Base-by-base conservation (phyloP, 2,113 vertebrate species). In the Leucosticte australis region DNA sequence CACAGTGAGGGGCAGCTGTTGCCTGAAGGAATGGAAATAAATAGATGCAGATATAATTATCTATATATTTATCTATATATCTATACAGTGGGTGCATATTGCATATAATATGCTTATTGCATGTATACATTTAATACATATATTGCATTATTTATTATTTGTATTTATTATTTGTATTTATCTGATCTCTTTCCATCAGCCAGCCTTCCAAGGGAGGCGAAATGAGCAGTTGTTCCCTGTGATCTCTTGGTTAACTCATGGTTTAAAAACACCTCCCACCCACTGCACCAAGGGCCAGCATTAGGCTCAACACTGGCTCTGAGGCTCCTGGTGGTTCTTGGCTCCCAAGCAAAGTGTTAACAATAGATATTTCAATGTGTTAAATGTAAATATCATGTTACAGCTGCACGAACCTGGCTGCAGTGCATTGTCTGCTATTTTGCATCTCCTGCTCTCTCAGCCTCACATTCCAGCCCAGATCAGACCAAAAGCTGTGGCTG, bases 81-180 rank as follows among this genome's bases (percentile, higher is more conserved):
- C 4, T 39, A 3, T 14, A 8, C 9, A 35, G 1, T 0, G 3
- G 8, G 15, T 44, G 2, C 5, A 4, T 9, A 26, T 8, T 39
- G 7, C 27, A 16, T 21, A 7, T 47, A 23, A 47, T 23, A 13
- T 47, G 47, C 47, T 23, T 23, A 23, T 23, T 23, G 47, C 47
- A 47, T 22, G 23, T 6, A 47, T 47, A 12, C 46, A 47, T 12
- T 12, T 47, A 23, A 41, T 41, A 13, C 41, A 41, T 7, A 3
- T 9, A 22, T 8, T 35, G 8, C 27, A 17, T 21, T 44, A 6
- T 41, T 41, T 41, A 41, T 41, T 41, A 41, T 41, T 41, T 41
- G 39, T 39, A 39, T 39, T 39, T 39, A 11, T 39, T 39, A 39
- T 39, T 39, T 39, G 11, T 12, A 3, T 62, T 83, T 35, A 6